phyloP scores from a whole-genome alignment of 2,797 vertebrate species.

The Gymnopithys bicolor region DNA sequence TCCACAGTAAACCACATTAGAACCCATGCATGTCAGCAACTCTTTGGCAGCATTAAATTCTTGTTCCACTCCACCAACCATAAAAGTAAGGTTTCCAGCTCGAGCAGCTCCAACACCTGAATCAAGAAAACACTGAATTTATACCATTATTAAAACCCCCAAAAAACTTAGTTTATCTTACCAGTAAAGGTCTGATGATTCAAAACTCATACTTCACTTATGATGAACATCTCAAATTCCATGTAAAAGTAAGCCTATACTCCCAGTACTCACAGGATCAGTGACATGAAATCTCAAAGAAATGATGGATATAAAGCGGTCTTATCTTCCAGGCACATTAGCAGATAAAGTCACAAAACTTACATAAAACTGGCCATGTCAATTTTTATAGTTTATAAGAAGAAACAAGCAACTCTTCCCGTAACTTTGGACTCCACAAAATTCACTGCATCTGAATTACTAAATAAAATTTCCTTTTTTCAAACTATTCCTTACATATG shows the following conservation, averaged over 20 bases:
- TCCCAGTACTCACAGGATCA: neutral
- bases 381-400: neutral
- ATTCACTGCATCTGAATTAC: neutral
- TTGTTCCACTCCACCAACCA: conserved; percentile 95
- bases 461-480: neutral
- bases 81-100: conserved; percentile 96
- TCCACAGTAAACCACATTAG: conserved; percentile 94
- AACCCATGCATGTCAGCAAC: conserved; percentile 94
- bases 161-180: neutral
- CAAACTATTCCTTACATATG: neutral
- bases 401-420: neutral
- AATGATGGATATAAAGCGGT: neutral
- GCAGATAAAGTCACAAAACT: neutral
- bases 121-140: conserved; percentile 7
- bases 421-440: neutral
- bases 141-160: neutral
- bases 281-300: neutral
- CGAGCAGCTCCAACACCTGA: conserved; percentile 95
- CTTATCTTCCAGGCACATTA: neutral
- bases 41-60: conserved; percentile 95
- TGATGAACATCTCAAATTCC: neutral
- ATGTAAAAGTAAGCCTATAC: neutral
- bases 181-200: neutral
- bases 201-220: neutral
- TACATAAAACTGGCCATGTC: neutral